Evolutionary conservation across 2,113 vertebrate species (phyloP), one percentile per base, ranked within the genome.

Genomic region (Brachypodius melanocephalos): DNA sequence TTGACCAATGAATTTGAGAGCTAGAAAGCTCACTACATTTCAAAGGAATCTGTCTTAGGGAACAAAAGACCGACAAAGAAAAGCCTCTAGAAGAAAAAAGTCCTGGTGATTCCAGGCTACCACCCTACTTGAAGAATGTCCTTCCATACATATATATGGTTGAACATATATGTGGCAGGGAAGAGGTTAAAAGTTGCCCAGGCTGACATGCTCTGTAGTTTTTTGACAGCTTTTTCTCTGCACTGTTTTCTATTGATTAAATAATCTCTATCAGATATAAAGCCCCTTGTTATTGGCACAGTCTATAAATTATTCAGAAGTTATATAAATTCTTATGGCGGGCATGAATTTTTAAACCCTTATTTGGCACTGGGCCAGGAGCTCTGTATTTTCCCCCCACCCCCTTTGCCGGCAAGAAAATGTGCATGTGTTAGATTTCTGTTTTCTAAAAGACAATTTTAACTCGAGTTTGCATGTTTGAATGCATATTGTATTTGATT

Each of bases 301-400:
- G 73, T 31, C 84, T 85, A 94, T 97, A 95, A 95, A 97, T 98
- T 96, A 97, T 97, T 97, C 93, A 97, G 72, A 87, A 94, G 75
- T 95, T 96, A 95, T 96, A 96, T 96, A 96, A 94, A 97, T 95
- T 97, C 96, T 95, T 93, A 95, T 92, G 84, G 93, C 0, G 5
- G 72, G 81, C 95, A 97, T 97, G 94, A 97, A 97, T 97, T 98
- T 97, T 97, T 96, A 97, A 97, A 96, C 59, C 91, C 84, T 91
- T 75, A 96, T 97, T 96, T 97, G 97, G 97, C 85, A 83, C 16
- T 22, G 17, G 78, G 72, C 95, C 96, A 95, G 40, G 42, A 92
- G 63, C 34, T 88, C 78, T 65, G 4, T 42, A 51, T 93, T 80
- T 34, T 11, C 32, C 5, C 2, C 4, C 20, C 43, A n/a, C 9